phyloP scores from a whole-genome alignment of 2,113 vertebrate species.

The Salvelinus fontinalis region DNA sequence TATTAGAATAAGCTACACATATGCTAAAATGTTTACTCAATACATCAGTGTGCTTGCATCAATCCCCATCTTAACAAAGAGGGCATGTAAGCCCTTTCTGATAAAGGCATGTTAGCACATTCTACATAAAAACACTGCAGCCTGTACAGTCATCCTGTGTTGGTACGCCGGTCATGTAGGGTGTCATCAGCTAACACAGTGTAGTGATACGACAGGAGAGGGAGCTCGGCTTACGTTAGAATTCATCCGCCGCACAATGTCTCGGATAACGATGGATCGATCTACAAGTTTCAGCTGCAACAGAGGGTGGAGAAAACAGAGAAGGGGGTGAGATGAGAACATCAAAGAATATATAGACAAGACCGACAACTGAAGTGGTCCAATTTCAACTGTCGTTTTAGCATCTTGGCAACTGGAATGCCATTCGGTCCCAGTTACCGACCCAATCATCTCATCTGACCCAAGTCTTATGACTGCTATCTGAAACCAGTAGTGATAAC shows the following conservation, averaged over 20 bases:
- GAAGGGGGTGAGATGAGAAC: neutral
- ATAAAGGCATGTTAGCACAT: neutral
- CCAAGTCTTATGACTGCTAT: no score
- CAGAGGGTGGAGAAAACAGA: slow-evolving; percentile 19
- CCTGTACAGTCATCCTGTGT: neutral
- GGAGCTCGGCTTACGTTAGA: slow-evolving; percentile 81
- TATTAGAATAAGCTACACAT: neutral
- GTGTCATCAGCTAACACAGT: slow-evolving; percentile 20
- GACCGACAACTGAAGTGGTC: neutral
- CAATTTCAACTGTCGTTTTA: neutral
- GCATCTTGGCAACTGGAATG: neutral
- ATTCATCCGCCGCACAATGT: slow-evolving; percentile 91
- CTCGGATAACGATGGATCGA: slow-evolving; percentile 93
- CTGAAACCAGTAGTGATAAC: no score
- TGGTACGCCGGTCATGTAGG: slow-evolving; percentile 44
- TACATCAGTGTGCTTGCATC: neutral
- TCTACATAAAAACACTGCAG: neutral
- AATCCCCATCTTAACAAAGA: neutral
- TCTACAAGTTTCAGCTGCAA: slow-evolving; percentile 94
- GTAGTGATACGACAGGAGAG: neutral
- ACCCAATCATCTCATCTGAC: neutral
- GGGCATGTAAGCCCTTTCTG: no score
- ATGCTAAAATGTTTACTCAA: neutral
- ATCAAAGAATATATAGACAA: neutral
- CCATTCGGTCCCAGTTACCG: neutral